Conservation (phyloP, 2,113 vertebrate species). For the Cricetomys ansorgei region DNA sequence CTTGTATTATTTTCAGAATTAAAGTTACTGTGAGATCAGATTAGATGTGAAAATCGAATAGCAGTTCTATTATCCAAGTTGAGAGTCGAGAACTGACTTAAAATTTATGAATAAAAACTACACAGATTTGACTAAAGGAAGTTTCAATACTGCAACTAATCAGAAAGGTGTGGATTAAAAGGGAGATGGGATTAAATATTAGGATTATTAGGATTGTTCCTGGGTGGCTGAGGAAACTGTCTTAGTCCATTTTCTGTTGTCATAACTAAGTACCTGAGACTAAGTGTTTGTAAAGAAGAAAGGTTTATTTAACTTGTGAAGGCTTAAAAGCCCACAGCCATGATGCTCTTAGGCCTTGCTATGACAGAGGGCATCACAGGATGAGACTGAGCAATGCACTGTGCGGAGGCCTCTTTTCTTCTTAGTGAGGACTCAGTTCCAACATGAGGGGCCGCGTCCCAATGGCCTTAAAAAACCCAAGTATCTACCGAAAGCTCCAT, state of each 20-base stretch:
- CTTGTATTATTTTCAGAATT: slow-evolving; percentile 16
- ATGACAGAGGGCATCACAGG: not conserved
- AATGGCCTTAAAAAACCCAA: not conserved
- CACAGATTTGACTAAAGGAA: slow-evolving; percentile 21
- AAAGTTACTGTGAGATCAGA: not conserved
- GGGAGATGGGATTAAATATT: not conserved
- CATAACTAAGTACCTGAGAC: not conserved
- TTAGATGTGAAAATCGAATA: slow-evolving; percentile 1
- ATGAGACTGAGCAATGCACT: not conserved
- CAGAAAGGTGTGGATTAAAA: not conserved
- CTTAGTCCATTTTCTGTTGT: slow-evolving; percentile 3
- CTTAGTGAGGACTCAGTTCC: not conserved
- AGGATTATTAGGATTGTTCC: not conserved
- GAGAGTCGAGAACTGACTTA: not conserved
- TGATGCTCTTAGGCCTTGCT: not conserved
- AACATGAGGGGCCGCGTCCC: not conserved
- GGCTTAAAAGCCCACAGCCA: not conserved
- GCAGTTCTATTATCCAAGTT: not conserved
- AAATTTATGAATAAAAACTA: slow-evolving; percentile 48
- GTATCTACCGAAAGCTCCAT: not conserved
- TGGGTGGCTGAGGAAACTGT: not conserved
- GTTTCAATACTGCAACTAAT: slow-evolving; percentile 20
- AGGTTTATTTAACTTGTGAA: not conserved
- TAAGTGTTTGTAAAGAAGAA: not conserved
- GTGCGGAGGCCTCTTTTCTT: not conserved